Percentiles rank a stretch among this genome's conserved stretches.
phyloP scores from a whole-genome alignment of 1,140 invertebrate genomes.

The Laupala kohalensis region DNA sequence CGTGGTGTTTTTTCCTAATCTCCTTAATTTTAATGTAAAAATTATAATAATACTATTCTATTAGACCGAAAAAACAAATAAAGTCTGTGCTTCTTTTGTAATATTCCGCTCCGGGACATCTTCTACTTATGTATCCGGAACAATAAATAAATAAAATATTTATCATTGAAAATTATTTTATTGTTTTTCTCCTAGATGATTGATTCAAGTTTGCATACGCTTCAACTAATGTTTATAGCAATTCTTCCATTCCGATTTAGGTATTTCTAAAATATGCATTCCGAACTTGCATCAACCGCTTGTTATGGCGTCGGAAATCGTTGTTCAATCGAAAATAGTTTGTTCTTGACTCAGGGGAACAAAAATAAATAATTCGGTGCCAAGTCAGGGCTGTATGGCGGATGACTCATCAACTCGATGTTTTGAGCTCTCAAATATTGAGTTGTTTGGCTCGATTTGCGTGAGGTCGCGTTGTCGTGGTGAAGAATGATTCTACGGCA shows the following conservation, averaged over 20 bases:
- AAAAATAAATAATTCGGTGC: slow-evolving; percentile 20
- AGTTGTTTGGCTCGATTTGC: slow-evolving; percentile 16
- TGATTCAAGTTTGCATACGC: neutral
- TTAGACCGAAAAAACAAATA: no score
- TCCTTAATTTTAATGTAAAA: no score
- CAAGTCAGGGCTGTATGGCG: slow-evolving; percentile 26
- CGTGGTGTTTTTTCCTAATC: no score
- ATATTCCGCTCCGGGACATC: no score
- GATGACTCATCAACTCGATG: slow-evolving; percentile 20
- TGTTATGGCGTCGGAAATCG: neutral
- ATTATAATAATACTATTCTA: no score
- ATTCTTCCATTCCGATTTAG: neutral
- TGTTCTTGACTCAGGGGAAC: neutral
- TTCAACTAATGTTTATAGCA: neutral
- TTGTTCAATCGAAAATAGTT: neutral
- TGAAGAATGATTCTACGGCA: slow-evolving; percentile 11
- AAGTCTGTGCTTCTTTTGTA: no score
- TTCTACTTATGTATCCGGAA: no score
- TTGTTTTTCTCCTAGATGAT: neutral
- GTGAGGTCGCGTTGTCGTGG: slow-evolving; percentile 21
- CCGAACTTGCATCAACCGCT: neutral
- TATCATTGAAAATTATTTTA: neutral
- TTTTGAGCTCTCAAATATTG: slow-evolving; percentile 21
- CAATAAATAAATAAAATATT: neutral
- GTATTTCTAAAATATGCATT: neutral